Percentiles rank a stretch among this genome's conserved stretches.
Evolutionary conservation across 2,888 invertebrate species (phyloP).

Genomic region (Orchesella flavescens): DNA sequence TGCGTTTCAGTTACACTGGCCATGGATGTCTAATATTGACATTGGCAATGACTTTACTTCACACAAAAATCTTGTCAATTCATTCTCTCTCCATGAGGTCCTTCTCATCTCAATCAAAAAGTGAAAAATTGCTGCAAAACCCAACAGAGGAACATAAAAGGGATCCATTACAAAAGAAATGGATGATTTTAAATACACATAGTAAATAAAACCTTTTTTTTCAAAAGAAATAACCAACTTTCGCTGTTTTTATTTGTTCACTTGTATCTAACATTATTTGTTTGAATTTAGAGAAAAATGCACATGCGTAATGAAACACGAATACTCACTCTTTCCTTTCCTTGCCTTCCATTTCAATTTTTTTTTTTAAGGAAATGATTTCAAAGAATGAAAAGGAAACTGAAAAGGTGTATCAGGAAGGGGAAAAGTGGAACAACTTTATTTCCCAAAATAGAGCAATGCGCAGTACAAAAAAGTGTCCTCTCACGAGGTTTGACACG

Average conservation of each 20-base stretch:
- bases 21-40: background rate
- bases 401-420: background rate
- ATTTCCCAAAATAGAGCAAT: background rate
- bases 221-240: background rate
- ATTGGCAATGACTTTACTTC: background rate
- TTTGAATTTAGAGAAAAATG: no score
- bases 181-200: no score
- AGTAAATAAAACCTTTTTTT: background rate
- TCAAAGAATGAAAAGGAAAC: background rate
- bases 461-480: background rate
- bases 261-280: no score
- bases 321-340: background rate
- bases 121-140: background rate
- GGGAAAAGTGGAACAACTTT: constrained; percentile 14
- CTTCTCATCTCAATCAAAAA: background rate
- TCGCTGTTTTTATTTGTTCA: constrained; percentile 14
- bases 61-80: background rate
- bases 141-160: background rate
- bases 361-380: background rate
- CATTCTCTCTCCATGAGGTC: constrained; percentile 9
- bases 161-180: background rate
- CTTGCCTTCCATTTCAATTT: background rate
- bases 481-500: background rate
- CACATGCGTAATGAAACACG: no score
- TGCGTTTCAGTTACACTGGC: background rate